Evolutionary conservation across 2,113 vertebrate species (phyloP).

Genomic region (Pollimyrus isidori): DNA sequence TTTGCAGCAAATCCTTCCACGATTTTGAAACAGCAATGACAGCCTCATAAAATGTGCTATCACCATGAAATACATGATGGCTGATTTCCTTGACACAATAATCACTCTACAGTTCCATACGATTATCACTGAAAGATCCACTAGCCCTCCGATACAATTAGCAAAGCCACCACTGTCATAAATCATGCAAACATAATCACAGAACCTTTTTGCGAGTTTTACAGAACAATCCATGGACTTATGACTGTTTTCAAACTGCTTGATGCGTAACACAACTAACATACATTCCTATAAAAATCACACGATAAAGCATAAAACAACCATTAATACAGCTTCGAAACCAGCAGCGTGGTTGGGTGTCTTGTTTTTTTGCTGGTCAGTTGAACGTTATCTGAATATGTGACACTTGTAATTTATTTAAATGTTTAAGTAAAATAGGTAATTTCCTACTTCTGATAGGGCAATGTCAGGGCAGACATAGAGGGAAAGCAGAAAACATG

Average conservation of each 20-base stretch:
- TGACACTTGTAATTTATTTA: neutral
- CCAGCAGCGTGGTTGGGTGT: neutral
- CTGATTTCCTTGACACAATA: neutral
- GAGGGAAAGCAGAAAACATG: neutral
- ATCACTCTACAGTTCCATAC: neutral
- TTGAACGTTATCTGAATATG: neutral
- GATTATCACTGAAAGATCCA: neutral
- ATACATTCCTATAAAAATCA: neutral
- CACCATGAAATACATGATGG: neutral
- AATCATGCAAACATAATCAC: neutral
- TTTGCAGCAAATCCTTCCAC: neutral
- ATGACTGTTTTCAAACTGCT: neutral
- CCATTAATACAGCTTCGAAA: neutral
- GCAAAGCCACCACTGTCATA: neutral
- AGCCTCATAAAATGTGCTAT: neutral
- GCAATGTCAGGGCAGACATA: neutral
- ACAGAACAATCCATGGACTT: neutral
- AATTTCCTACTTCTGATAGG: neutral
- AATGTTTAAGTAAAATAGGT: neutral
- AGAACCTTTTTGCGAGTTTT: neutral
- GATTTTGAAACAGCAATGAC: neutral
- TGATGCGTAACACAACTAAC: neutral
- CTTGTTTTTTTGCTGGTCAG: neutral
- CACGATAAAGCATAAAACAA: neutral
- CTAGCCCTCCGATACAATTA: neutral